Base-by-base conservation (phyloP, 2,797 vertebrate species). In the Anas bahamensis region DNA sequence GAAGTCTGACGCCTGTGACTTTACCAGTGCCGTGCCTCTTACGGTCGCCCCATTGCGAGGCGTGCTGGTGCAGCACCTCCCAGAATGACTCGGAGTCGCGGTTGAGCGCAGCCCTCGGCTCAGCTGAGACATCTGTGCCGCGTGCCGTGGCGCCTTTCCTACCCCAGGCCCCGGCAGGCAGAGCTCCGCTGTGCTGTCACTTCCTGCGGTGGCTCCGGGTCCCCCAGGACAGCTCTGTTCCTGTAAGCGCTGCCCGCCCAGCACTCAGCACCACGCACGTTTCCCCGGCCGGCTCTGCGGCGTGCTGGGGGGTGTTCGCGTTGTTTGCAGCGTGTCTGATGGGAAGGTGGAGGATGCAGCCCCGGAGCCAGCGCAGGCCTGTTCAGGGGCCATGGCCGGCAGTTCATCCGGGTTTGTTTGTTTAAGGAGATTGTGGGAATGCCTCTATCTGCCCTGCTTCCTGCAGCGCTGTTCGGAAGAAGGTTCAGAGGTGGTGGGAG, bases 391-490 rank as follows among this genome's bases (percentile, higher is more conserved):
- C 69, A 23, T 15, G 59, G 37, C 69, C 80, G 37, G 57, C 9
- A 41, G 84, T 50, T 75, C 23, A 69, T 55, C 83, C 91, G 66
- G 31, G 3, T 63, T n/a, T 17, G 26, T 88, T 85, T 77, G 75
- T 57, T 72, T 41, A 33, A 81, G 60, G 42, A 55, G 37, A n/a
- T 61, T 85, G 83, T 63, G 88, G 74, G 86, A 88, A 76, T 84
- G 76, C 69, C 65, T 73, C 64, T 87, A 28, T 77, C 59, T 94
- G 90, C 52, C 57, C 70, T 63, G 82, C 69, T 95, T 95, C 84
- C 89, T 9, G 11, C 82, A n/a, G 84, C 87, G 53, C 53, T 46
- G 15, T 26, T 60, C 31, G 75, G 93, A 89, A n/a, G 39, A 11
- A 44, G 19, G 55, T 75, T 95, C 39, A 28, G 57, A 66, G 73